Evolutionary conservation across 2,797 vertebrate species (phyloP), one percentile per base, ranked within the genome.

Genomic region (Antrozous pallidus): DNA sequence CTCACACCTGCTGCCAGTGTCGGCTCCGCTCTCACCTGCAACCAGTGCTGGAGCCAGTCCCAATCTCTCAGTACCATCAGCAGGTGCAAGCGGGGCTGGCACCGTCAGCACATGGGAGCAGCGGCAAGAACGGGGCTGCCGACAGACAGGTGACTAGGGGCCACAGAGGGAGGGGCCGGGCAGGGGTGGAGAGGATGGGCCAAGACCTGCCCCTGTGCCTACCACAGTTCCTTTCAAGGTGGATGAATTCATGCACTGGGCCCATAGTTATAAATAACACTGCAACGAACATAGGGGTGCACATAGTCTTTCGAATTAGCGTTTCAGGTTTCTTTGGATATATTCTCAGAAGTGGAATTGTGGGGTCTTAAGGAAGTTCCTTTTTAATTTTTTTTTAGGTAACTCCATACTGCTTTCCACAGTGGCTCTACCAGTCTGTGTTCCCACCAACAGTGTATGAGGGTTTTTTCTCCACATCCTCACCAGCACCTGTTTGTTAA

Each of bases 21-120:
- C 5, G 11, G 56, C 56, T 0, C 56, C 24, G 1, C 10, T 58
- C 24, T 1, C 24, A 58, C 56, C 24, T 4, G 4, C 56, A 28
- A 26, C 24, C 2, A 2, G 24, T 4, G 1, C 56, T 4, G 0
- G 24, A 28, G 10, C 10, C 10, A 5, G 10, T 58, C 24, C 11
- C 26, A 1, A 58, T 58, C 24, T 1, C 56, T 58, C 22, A 8
- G 51, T 8, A 7, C 20, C 56, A 28, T 28, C 24, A 26, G 24
- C 10, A 26, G 54, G 24, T 56, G 10, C 3, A 10, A 26, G 54
- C 1, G 1, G 54, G 54, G 24, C 24, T 26, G 54, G 24, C 9
- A 2, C 11, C 5, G 0, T 31, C 58, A 61, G 12, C 5, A 13
- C 5, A 2, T 3, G 12, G 58, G 58, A 61, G 26, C 12, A 2